A percentile compares a stretch with the other conserved stretches of the same genome.
Conservation (phyloP, 2,797 vertebrate species). For the Mus spretus region DNA sequence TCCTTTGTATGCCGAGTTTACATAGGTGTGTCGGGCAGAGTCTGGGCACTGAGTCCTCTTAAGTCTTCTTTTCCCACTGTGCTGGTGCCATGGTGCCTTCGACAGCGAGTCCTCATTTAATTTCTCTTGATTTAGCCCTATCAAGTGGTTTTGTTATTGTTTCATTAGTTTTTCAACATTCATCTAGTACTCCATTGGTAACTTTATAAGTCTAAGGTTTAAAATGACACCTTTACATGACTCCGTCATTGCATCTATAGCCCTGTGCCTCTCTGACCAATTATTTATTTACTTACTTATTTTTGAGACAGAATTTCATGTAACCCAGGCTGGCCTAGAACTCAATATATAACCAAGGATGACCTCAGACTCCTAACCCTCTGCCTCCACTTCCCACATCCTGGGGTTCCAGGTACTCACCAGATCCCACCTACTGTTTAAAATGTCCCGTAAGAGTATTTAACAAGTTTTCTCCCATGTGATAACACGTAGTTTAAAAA, state of each 20-base stretch:
- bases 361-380: background rate
- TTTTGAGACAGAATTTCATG: background rate
- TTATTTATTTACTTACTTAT: background rate
- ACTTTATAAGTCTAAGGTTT: conserved; percentile 22
- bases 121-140: background rate
- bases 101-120: background rate
- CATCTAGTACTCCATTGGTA: background rate
- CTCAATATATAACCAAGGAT: background rate
- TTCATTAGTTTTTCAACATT: conserved; percentile 12
- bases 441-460: conserved; percentile 6
- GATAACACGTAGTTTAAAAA: background rate
- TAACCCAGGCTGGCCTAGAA: background rate
- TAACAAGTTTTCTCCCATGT: conserved; percentile 40
- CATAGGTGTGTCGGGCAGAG: rapidly evolving
- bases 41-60: background rate
- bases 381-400: background rate
- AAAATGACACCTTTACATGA: background rate
- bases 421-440: background rate
- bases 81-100: background rate
- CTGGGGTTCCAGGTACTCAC: background rate
- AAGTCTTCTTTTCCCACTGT: background rate
- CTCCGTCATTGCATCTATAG: background rate
- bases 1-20: background rate
- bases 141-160: background rate
- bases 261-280: background rate